Base-by-base conservation (phyloP, 2,888 invertebrate genomes). In the Tryphoninae sp. region DNA sequence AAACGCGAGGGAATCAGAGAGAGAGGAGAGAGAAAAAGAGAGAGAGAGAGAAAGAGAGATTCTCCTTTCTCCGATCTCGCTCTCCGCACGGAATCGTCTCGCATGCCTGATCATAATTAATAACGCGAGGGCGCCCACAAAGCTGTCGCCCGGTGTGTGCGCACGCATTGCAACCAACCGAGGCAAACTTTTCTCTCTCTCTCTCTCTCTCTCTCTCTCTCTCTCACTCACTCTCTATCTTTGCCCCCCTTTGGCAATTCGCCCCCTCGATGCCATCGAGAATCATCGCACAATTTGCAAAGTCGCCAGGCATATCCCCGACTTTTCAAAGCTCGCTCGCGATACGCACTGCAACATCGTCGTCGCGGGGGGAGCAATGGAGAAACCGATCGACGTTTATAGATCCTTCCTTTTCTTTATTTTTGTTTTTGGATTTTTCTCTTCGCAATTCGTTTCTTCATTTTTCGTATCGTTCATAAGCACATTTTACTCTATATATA, bases 51-150 rank as follows among this genome's bases (percentile, higher is more conserved):
- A 55, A 8, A 55, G 68, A 40, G 51, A 45, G 42, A 23, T 51
- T 22, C 65, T n/a, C 19, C 22, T 22, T 22, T 23, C 49, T 23
- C 65, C 45, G 9, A 13, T 45, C 13, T 45, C 45, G 9, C 45
- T 45, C 45, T 45, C 68, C 72, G 81, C 79, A 83, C 83, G 73
- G 87, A 88, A 89, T 89, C 89, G 90, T 90, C 89, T 91, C 89
- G 91, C 91, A 91, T 91, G 91, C 90, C 87, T 89, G 91, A 86
- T 89, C 88, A 89, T 90, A 91, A 91, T 91, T 91, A 91, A 91
- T 91, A 91, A 90, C 86, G 87, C 85, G 83, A 71, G 62, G 76
- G 88, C 88, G 87, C 88, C 88, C 89, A 88, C 90, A 89, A 90
- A 90, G 89, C 89, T 90, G 90, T 89, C 89, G 86, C 81, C 72